Conservation (phyloP, 2,113 vertebrate species). For the Oryzias celebensis region DNA sequence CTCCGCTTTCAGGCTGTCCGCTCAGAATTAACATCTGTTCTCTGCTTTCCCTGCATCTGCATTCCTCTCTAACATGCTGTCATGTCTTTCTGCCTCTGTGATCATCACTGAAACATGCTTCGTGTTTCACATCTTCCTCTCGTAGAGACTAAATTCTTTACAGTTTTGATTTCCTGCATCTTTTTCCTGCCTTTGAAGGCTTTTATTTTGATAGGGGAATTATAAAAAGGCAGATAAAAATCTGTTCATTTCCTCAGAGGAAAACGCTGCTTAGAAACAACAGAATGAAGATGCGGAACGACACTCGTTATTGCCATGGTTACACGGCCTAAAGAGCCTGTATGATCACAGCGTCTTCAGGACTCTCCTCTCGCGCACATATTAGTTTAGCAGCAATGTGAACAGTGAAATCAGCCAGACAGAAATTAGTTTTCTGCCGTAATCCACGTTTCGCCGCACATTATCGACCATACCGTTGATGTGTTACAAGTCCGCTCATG, state of each 20-base stretch:
- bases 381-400: conserved; percentile 7
- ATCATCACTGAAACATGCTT: not conserved
- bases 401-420: conserved; percentile 24
- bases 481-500: not conserved
- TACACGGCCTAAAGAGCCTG: not conserved
- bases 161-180: not conserved
- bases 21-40: not conserved
- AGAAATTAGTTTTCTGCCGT: conserved; percentile 15
- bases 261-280: too few species aligned
- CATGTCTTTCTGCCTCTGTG: too few species aligned
- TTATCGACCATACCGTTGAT: conserved; percentile 1
- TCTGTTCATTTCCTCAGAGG: too few species aligned
- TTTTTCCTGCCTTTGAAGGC: too few species aligned
- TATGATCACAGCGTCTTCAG: conserved; percentile 23
- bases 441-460: conserved; percentile 31
- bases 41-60: conserved; percentile 13
- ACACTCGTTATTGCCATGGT: conserved; percentile 2
- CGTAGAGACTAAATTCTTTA: not conserved
- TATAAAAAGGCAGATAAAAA: too few species aligned
- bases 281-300: not conserved
- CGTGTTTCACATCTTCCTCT: not conserved
- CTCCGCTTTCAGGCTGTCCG: not conserved
- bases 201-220: too few species aligned
- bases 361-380: not conserved
- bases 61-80: conserved; percentile 36